These are phyloP conservation scores for Harpagifer antarcticus DNA, from an alignment of 2,797 vertebrate species.

Conservation along the genomic window DNA sequence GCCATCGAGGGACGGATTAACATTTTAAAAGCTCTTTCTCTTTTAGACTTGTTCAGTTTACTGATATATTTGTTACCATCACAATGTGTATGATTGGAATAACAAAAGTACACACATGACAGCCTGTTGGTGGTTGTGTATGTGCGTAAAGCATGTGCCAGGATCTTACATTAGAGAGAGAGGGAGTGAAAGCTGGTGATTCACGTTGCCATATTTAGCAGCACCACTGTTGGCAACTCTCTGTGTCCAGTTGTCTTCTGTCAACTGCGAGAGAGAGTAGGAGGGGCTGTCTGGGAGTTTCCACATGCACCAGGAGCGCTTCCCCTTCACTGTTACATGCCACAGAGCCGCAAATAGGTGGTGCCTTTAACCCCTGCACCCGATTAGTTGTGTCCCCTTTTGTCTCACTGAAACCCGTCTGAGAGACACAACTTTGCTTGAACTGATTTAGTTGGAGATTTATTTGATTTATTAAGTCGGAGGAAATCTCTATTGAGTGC, in stretches of 20 bases:
- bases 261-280: constrained; percentile 56
- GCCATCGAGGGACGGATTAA: no score
- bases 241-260: constrained; percentile 68
- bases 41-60: constrained; percentile 1
- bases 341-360: constrained; percentile 17
- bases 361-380: neutral
- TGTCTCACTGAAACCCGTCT: neutral
- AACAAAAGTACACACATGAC: neutral
- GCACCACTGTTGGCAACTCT: constrained; percentile 56
- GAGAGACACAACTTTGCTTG: neutral
- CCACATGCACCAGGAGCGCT: constrained; percentile 36
- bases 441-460: neutral
- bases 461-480: neutral
- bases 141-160: constrained; percentile 7
- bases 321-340: neutral
- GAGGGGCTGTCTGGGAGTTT: constrained; percentile 27
- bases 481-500: neutral
- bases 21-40: neutral
- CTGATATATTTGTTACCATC: neutral
- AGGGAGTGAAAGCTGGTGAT: constrained; percentile 52
- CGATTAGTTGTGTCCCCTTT: neutral
- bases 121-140: neutral
- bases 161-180: constrained; percentile 24
- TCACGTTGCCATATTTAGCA: constrained; percentile 84
- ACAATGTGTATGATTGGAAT: neutral